Base-by-base conservation (phyloP, 2,888 invertebrate species). In the Thumatha senex region DNA sequence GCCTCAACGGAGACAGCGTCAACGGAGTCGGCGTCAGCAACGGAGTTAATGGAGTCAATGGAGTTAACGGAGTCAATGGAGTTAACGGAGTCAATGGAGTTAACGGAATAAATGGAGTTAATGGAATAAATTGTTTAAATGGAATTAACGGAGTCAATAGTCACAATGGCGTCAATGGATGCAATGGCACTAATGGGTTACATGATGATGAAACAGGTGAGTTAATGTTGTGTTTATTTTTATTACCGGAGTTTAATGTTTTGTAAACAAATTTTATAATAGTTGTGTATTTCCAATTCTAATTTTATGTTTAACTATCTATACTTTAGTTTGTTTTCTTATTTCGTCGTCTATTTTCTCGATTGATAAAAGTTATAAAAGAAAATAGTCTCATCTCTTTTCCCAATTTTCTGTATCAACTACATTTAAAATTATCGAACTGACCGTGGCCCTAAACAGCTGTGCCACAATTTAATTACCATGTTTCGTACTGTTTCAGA, bases 121-220 rank as follows among this genome's bases (percentile, higher is more conserved):
- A 70, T 46, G 75, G 67, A 11, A 62, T 65, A 35, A 78, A 71
- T 50, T 72, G 73, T 9, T 61, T 64, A 41, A 74, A 68, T 49
- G 79, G 2, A 10, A 61, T 67, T 46, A 72, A 64, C 54, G 69
- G 69, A 7, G 57, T 64, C 18, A 68, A 85, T 58, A 88, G 31
- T 34, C 52, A 54, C 56, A 77, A 75, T 49, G 72, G 72, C 13
- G 68, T 65, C 51, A 80, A 76, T 51, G 80, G 74, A 12, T 65
- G 70, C 51, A 77, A 72, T 53, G 74, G 76, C 39, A 76, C 72
- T 8, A 84, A 83, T 51, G 85, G 82, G 39, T 70, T 83, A 51
- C 84, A 85, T 58, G 88, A 86, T 40, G 82, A 77, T 42, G 78
- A 82, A 49, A 80, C 78, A 78, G 87, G 88, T 87, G 39, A 61